A percentile compares a stretch with the other conserved stretches of the same genome.
phyloP scores from a whole-genome alignment of 1,140 invertebrate genomes.

The Leptonema lineaticorne region DNA sequence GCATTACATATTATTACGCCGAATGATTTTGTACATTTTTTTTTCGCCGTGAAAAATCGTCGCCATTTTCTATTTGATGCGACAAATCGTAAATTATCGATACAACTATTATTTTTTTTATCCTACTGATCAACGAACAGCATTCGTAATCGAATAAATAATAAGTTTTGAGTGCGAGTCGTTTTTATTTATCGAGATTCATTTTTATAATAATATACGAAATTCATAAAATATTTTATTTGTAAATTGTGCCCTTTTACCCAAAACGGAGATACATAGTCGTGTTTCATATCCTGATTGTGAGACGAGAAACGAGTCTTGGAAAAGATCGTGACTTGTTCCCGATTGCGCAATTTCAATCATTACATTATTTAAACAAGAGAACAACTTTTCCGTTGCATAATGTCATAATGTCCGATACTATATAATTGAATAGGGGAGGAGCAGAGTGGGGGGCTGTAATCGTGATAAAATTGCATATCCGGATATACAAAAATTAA shows the following conservation, averaged over 20 bases:
- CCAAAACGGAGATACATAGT: no score
- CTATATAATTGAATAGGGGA: not conserved
- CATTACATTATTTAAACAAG: slow-evolving; percentile 5
- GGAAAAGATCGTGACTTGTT: not conserved
- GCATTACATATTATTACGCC: not conserved
- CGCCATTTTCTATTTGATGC: no score
- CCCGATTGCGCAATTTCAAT: slow-evolving; percentile 12
- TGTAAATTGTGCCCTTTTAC: no score
- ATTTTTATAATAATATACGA: no score
- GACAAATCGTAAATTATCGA: no score
- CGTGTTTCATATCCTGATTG: not conserved
- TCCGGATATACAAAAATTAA: no score
- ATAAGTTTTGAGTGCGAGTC: not conserved
- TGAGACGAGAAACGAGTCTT: not conserved
- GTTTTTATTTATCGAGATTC: not conserved
- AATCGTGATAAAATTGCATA: not conserved
- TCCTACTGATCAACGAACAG: no score
- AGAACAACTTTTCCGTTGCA: slow-evolving; percentile 16
- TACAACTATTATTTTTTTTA: no score
- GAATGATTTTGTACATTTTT: not conserved
- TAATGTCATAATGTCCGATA: slow-evolving; percentile 11
- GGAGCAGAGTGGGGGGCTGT: not conserved
- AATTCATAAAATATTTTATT: no score
- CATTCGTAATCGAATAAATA: not conserved
- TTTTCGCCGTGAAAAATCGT: no score